A percentile compares a stretch with the other conserved stretches of the same genome.
These are phyloP conservation scores for Scalopus aquaticus DNA, from an alignment of 2,113 vertebrate genomes.

Conservation along the genomic window DNA sequence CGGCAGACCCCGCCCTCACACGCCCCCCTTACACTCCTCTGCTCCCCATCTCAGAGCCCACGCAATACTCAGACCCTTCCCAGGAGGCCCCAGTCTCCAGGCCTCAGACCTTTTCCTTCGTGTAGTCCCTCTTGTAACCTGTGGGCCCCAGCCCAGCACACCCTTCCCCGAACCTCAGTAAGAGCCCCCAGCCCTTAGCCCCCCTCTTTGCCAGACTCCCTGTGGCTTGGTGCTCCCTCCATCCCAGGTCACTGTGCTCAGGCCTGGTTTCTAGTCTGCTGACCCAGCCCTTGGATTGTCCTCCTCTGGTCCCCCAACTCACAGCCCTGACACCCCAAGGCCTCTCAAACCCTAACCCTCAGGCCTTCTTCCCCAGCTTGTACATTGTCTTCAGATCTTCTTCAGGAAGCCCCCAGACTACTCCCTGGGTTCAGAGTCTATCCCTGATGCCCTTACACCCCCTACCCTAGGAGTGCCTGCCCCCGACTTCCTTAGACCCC, in stretches of 20 bases:
- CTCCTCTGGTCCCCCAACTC: neutral
- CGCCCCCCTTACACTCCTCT: neutral
- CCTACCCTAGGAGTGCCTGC: neutral
- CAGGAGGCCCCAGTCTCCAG: too few relatives aligned
- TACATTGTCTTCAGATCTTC: neutral
- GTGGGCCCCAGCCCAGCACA: neutral
- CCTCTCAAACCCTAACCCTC: neutral
- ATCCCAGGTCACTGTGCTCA: neutral
- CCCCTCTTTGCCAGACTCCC: too few relatives aligned
- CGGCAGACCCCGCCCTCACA: neutral
- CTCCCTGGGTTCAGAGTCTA: neutral
- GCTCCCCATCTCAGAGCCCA: neutral
- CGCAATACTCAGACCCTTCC: too few relatives aligned
- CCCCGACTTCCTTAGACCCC: neutral
- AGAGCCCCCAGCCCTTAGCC: neutral
- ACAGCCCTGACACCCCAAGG: neutral
- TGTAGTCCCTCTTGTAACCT: neutral
- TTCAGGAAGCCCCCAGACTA: neutral
- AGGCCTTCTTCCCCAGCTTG: neutral
- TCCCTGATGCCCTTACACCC: neutral
- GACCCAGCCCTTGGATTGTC: neutral
- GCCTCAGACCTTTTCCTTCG: neutral
- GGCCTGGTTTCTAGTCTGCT: neutral
- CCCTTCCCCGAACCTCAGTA: neutral
- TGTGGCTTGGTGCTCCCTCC: neutral